These are phyloP conservation scores for Drosophila tropicalis DNA, from an alignment of 1,140 invertebrate species.

Conservation along the genomic window DNA sequence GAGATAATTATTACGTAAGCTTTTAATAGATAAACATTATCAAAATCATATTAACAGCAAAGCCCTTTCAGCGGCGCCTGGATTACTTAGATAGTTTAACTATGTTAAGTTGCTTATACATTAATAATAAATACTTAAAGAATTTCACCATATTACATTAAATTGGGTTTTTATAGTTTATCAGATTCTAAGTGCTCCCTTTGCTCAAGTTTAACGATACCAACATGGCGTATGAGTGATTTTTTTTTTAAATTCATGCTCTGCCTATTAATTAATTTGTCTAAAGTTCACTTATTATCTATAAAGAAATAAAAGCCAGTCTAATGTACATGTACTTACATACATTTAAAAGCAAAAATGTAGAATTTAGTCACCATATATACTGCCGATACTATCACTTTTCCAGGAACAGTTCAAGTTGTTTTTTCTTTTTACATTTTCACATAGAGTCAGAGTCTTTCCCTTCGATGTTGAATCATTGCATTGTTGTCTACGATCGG, in stretches of 20 bases:
- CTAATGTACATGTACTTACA: background rate
- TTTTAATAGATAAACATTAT: too few relatives aligned
- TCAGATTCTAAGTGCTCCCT: background rate
- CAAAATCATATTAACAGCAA: background rate
- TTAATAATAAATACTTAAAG: too few relatives aligned
- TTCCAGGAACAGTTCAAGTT: background rate
- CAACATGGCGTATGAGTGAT: conserved; percentile 4
- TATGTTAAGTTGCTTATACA: too few relatives aligned
- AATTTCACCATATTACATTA: too few relatives aligned
- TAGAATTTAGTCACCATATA: background rate
- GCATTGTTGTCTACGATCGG: conserved; percentile 12
- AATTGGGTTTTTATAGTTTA: too few relatives aligned
- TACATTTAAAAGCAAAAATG: background rate
- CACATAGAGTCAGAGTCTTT: background rate
- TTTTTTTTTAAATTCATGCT: background rate
- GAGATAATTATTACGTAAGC: too few relatives aligned
- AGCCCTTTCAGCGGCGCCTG: too few relatives aligned
- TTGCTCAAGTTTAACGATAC: background rate
- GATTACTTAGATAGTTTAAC: too few relatives aligned
- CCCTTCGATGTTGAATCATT: conserved; percentile 21
- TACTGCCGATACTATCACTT: background rate
- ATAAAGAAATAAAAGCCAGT: background rate
- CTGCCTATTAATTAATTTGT: background rate
- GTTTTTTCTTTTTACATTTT: background rate
- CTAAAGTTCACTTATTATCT: background rate